These are phyloP conservation scores for Guaruba guarouba DNA, from an alignment of 2,113 vertebrate species.

Conservation along the genomic window DNA sequence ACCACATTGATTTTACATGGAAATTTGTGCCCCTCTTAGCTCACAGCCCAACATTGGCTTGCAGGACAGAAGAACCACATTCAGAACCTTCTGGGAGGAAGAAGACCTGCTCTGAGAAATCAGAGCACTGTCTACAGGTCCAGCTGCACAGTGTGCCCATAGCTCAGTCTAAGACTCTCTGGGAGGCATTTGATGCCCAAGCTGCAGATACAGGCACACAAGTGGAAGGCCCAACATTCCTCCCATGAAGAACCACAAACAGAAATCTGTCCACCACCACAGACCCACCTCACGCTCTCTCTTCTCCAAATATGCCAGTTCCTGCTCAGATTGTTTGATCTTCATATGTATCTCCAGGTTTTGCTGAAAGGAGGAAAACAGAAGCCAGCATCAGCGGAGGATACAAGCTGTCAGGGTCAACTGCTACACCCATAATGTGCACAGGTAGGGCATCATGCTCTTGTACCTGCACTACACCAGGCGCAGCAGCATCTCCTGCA, in stretches of 20 bases:
- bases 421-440: background rate
- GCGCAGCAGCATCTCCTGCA: background rate
- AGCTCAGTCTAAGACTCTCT: background rate
- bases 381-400: conserved; percentile 6
- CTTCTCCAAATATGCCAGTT: conserved; percentile 92
- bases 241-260: background rate
- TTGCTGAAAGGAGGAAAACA: conserved; percentile 80
- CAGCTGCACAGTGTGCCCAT: background rate
- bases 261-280: background rate
- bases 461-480: background rate
- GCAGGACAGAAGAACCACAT: background rate
- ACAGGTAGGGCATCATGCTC: background rate
- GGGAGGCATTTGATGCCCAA: background rate
- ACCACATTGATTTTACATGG: background rate
- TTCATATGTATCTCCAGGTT: conserved; percentile 97
- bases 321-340: conserved; percentile 92
- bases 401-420: background rate
- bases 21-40: background rate
- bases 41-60: background rate
- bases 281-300: conserved; percentile 85
- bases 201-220: background rate
- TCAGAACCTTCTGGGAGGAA: background rate
- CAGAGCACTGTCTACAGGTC: background rate
- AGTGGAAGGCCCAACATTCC: background rate
- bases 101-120: background rate